Evolutionary conservation across 2,113 vertebrate genomes (phyloP).

Genomic region (Syngnathus typhle): DNA sequence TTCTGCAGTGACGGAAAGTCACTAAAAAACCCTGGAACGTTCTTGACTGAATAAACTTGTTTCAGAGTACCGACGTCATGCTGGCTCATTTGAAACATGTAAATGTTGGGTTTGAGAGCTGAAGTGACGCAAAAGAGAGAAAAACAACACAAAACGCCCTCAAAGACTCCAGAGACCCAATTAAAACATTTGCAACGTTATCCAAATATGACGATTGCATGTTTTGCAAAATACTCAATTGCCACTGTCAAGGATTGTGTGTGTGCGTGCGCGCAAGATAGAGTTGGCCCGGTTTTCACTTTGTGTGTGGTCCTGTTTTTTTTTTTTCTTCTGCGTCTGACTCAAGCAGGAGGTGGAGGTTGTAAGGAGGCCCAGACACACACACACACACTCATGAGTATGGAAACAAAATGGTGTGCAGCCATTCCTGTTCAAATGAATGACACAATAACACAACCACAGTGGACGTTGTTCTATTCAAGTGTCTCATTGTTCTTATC

Average conservation of each 20-base stretch:
- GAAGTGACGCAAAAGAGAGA: not conserved
- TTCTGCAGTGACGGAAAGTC: not conserved
- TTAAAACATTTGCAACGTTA: not conserved
- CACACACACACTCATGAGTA: not conserved
- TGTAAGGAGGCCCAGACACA: not conserved
- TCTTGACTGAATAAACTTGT: not conserved
- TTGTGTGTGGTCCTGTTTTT: constrained; percentile 69
- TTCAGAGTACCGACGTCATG: not conserved
- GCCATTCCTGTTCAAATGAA: constrained; percentile 19
- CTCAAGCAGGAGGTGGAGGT: constrained; percentile 59
- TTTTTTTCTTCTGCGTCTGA: constrained; percentile 43
- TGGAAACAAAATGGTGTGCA: not conserved
- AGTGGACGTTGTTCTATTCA: not conserved
- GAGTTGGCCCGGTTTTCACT: constrained; percentile 26
- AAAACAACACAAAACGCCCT: not conserved
- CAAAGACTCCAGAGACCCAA: not conserved
- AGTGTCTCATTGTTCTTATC: too few relatives aligned
- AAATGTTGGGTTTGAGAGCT: not conserved
- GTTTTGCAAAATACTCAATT: not conserved
- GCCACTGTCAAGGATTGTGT: not conserved
- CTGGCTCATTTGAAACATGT: not conserved
- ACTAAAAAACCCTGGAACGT: not conserved
- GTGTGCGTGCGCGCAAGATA: not conserved
- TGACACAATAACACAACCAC: constrained; percentile 15
- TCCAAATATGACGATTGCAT: not conserved